Conservation (phyloP, 2,888 invertebrate species). For the Atethmia centrago region DNA sequence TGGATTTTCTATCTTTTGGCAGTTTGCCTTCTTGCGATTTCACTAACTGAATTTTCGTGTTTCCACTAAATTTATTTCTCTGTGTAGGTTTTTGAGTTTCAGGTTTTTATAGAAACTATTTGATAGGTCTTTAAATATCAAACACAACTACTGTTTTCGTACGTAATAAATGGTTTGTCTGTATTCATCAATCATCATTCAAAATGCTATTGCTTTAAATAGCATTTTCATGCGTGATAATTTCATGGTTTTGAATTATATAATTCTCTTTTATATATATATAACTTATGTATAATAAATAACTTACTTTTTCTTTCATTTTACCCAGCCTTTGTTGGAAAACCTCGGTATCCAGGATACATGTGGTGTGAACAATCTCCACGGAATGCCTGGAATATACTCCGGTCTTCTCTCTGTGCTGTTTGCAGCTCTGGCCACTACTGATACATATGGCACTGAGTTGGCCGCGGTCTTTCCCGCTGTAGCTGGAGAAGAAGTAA, state of each 20-base stretch:
- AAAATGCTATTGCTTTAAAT: too few relatives aligned
- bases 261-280: too few relatives aligned
- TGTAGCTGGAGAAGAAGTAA: neutral
- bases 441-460: slow-evolving; percentile 91
- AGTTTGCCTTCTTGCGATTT: slow-evolving; percentile 19
- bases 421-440: slow-evolving; percentile 93
- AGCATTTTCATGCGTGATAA: too few relatives aligned
- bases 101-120: neutral
- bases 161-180: neutral
- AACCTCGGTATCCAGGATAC: slow-evolving; percentile 94
- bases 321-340: slow-evolving; percentile 91
- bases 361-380: slow-evolving; percentile 98
- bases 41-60: slow-evolving; percentile 2
- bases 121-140: neutral
- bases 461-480: slow-evolving; percentile 74
- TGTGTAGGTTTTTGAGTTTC: neutral
- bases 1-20: slow-evolving; percentile 27
- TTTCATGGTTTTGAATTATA: too few relatives aligned
- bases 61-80: neutral
- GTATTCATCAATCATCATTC: too few relatives aligned
- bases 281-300: too few relatives aligned
- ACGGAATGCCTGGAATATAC: slow-evolving; percentile 98
- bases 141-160: neutral
- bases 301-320: slow-evolving; percentile 19
- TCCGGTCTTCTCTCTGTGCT: slow-evolving; percentile 95